phyloP scores from a whole-genome alignment of 2,888 invertebrate genomes.

The Gari tellinella region DNA sequence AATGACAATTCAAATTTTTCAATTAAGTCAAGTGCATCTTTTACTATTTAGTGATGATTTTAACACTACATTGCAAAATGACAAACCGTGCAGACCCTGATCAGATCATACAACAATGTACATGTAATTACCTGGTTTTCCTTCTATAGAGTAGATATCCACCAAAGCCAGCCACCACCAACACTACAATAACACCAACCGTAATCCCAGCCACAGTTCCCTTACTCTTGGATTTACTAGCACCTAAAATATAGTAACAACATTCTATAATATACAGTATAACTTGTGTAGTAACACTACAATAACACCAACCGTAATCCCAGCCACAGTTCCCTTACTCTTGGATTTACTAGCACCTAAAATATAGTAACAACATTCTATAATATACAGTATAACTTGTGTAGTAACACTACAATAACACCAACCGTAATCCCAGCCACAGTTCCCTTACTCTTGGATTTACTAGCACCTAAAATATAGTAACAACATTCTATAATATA shows the following conservation, averaged over 20 bases:
- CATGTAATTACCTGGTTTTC: conserved; percentile 30
- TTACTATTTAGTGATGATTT: no score
- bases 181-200: conserved; percentile 46
- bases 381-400: no score
- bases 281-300: no score
- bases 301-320: conserved; percentile 57
- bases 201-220: conserved; percentile 61
- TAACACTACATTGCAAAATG: no score
- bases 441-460: conserved; percentile 31
- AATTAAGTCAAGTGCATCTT: no score
- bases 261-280: no score
- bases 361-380: no score
- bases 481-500: no score
- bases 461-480: background rate
- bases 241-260: background rate
- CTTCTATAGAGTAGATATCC: conserved; percentile 36
- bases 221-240: conserved; percentile 8
- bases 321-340: conserved; percentile 52
- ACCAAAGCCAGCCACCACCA: conserved; percentile 27
- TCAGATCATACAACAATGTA: no score
- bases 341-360: conserved; percentile 1
- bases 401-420: conserved; percentile 34
- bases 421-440: conserved; percentile 63
- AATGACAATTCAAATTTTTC: no score
- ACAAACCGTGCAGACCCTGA: no score